Base-by-base conservation (phyloP, 2,888 invertebrate genomes). In the Acrobasis repandana region DNA sequence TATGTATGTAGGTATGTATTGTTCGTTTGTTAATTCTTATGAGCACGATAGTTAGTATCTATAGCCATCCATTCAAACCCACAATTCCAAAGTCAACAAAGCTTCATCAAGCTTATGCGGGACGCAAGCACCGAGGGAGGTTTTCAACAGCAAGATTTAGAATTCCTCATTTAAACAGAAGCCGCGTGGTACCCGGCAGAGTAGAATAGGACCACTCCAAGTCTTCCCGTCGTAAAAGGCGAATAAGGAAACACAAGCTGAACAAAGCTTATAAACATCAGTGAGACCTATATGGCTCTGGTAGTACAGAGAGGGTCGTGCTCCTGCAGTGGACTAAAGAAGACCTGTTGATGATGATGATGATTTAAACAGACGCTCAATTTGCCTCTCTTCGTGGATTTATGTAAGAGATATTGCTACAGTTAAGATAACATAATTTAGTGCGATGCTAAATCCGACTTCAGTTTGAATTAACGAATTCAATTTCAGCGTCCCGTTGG, bases 341-440 rank as follows among this genome's bases (percentile, higher is more conserved):
- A n/a, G n/a, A n/a, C n/a, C n/a, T n/a, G n/a, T n/a, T n/a, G n/a
- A n/a, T n/a, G n/a, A n/a, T n/a, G n/a, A n/a, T n/a, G n/a, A n/a
- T n/a, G n/a, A n/a, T n/a, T n/a, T n/a, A n/a, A 60, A 52, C 52
- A 60, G 47, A 60, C 59, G 50, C 43, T 33, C 36, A 50, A 51
- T 49, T 43, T 15, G n/a, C 20, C 18, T 33, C 18, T 18, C 20
- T 14, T 28, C 14, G 18, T 28, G 4, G 56, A 33, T 10, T 11
- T 15, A 47, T 36, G 8, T 20, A 18, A 46, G 56, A 56, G 51
- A 34, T 51, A 56, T 43, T 43, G 56, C 43, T n/a, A 18, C 43
- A 56, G 38, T 58, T 50, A 18, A 58, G 58, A 58, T 49, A 58
- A 49, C 58, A 38, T 58, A 33, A 34, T 48, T 48, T 34, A 48